These are phyloP conservation scores for Diachrysia chrysitis DNA, from an alignment of 2,888 invertebrate species.

Conservation along the genomic window DNA sequence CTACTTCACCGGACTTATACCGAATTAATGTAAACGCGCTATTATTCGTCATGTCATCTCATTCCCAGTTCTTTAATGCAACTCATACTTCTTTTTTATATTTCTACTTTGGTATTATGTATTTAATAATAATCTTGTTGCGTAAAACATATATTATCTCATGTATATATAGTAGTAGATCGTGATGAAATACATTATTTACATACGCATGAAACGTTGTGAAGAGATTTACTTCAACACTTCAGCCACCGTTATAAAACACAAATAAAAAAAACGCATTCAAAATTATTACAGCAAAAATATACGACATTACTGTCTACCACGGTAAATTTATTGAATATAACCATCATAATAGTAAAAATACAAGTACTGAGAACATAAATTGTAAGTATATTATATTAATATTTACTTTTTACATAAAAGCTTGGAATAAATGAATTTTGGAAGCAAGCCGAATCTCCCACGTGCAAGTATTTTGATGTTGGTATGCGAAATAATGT, in stretches of 20 bases:
- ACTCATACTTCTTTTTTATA: neutral
- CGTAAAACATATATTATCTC: neutral
- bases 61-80: neutral
- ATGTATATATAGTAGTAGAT: no score
- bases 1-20: no score
- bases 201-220: neutral
- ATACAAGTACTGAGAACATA: neutral
- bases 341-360: neutral
- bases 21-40: no score
- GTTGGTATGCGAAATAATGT: constrained; percentile 22
- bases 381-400: neutral
- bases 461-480: constrained; percentile 51
- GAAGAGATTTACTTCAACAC: neutral
- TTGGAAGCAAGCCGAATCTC: constrained; percentile 36
- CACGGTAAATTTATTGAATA: neutral
- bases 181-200: no score
- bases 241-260: neutral
- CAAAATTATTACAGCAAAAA: neutral
- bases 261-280: neutral
- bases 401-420: constrained; percentile 8
- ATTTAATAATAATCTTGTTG: neutral
- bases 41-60: neutral
- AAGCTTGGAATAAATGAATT: constrained; percentile 14
- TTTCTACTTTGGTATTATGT: neutral
- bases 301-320: neutral